Conservation (phyloP, 2,888 invertebrate genomes). For the Brachynemurus nebulosus region DNA sequence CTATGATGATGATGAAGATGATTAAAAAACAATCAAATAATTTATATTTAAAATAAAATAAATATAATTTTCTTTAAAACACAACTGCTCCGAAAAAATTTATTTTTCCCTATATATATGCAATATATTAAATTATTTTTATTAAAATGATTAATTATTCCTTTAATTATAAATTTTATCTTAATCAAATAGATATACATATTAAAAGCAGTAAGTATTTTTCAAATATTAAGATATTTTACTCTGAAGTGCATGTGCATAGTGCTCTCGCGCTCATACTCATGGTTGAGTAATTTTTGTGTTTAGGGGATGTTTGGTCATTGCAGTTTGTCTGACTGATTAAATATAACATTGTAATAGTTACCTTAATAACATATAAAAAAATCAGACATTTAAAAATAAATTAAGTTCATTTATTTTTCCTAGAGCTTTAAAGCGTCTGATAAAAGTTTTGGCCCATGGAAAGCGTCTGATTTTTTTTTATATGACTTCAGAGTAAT, state of each 20-base stretch:
- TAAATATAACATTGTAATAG: slow-evolving; percentile 8
- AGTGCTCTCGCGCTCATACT: slow-evolving; percentile 6
- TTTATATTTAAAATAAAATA: neutral
- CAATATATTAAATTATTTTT: neutral
- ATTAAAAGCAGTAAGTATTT: neutral
- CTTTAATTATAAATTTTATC: neutral
- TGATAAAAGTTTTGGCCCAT: slow-evolving; percentile 8
- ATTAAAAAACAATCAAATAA: neutral
- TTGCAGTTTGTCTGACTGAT: slow-evolving; percentile 8
- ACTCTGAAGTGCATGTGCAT: neutral
- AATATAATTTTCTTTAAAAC: neutral
- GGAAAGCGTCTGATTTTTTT: slow-evolving; percentile 7
- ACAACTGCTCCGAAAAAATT: neutral
- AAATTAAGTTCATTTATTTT: slow-evolving; percentile 6
- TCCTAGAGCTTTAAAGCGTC: slow-evolving; percentile 9
- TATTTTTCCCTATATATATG: neutral
- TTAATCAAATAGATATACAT: neutral
- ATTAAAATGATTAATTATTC: neutral
- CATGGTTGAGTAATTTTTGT: neutral
- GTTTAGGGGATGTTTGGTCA: slow-evolving; percentile 7
- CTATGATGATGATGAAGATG: neutral
- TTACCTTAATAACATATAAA: slow-evolving; percentile 6
- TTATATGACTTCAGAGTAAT: slow-evolving; percentile 8
- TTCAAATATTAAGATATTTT: neutral
- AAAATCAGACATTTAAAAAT: slow-evolving; percentile 10